These are phyloP conservation scores for Hybognathus amarus DNA, from an alignment of 2,797 vertebrate species.

Conservation along the genomic window DNA sequence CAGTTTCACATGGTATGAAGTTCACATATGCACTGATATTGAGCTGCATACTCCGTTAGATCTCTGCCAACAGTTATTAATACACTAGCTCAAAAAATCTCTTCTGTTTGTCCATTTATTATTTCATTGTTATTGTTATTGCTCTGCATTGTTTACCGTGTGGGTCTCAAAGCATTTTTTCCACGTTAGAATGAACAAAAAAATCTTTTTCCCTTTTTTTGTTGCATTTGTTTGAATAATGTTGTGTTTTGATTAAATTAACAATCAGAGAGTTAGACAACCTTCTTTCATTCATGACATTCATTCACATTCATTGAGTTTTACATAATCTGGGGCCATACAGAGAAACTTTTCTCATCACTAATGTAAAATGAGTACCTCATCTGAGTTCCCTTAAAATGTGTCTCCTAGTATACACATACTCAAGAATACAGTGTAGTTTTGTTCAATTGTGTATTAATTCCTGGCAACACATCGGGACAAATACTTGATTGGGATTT, in stretches of 20 bases:
- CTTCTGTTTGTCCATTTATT: not conserved
- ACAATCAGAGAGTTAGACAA: conserved; percentile 39
- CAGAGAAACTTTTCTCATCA: not conserved
- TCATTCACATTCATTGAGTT: not conserved
- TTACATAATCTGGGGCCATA: not conserved
- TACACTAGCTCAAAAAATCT: conserved; percentile 16
- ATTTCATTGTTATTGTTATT: conserved; percentile 22
- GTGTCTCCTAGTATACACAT: not conserved
- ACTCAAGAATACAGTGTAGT: not conserved
- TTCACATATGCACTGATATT: conserved; percentile 14
- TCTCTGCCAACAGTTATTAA: conserved; percentile 12
- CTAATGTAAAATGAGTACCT: not conserved
- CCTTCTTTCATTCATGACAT: conserved; percentile 9
- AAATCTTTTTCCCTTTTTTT: not conserved
- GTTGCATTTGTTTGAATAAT: conserved; percentile 48
- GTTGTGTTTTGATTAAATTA: conserved; percentile 57
- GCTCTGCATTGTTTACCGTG: conserved; percentile 5
- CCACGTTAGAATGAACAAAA: not conserved
- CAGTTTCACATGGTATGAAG: conserved; percentile 5
- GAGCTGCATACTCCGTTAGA: not conserved
- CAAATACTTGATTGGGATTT: not conserved
- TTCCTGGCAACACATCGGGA: not conserved
- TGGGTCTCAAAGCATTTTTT: not conserved
- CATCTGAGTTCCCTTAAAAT: not conserved
- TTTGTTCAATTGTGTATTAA: not conserved